Evolutionary conservation across 2,113 vertebrate genomes (phyloP).

Genomic region (Prionailurus bengalensis): DNA sequence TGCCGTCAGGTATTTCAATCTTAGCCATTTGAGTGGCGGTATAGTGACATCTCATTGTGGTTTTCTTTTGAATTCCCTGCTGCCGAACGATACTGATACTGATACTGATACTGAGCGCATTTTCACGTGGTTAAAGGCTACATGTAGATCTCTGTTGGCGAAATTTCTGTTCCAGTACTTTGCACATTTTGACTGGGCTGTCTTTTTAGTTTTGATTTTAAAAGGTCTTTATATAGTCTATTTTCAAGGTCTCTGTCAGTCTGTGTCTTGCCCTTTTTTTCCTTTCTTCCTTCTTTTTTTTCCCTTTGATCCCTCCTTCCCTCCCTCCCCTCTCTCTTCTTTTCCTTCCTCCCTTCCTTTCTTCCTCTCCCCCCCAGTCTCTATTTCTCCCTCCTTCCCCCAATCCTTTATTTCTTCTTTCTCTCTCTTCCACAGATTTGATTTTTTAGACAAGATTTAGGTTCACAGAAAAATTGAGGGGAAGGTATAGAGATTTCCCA

Average conservation of each 20-base stretch:
- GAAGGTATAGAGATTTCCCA: not conserved
- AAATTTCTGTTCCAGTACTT: not conserved
- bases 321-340: not conserved
- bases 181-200: not conserved
- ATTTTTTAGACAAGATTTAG: not conserved
- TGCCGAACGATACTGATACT: not conserved
- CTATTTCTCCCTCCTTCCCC: not conserved
- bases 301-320: not conserved
- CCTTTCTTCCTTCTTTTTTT: not conserved
- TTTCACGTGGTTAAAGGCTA: not conserved
- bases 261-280: not conserved
- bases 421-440: not conserved
- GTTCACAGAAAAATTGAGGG: not conserved
- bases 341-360: not conserved
- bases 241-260: not conserved
- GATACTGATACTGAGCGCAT: not conserved
- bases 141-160: not conserved
- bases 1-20: not conserved
- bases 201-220: not conserved
- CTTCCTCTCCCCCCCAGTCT: not conserved
- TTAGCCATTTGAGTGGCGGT: not conserved
- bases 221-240: not conserved
- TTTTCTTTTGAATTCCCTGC: not conserved
- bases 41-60: not conserved
- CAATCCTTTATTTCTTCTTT: not conserved